phyloP scores from a whole-genome alignment of 2,888 invertebrate genomes.

The Lasioglossum calceatum region DNA sequence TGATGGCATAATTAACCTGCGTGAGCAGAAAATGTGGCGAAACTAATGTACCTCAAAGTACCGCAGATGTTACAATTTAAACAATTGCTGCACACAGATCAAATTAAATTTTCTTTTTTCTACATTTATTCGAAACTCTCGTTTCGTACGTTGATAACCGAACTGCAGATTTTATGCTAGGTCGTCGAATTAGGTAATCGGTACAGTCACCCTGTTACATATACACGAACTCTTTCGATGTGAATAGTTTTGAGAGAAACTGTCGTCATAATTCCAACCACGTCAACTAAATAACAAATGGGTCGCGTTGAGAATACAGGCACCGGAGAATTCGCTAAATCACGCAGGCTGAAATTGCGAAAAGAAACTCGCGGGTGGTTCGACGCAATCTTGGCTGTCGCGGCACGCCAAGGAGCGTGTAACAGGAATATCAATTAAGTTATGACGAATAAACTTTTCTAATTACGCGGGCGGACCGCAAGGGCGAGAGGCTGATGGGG shows the following conservation, averaged over 20 bases:
- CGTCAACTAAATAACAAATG: neutral
- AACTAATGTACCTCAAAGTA: neutral
- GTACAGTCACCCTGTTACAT: too few relatives aligned
- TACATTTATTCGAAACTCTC: neutral
- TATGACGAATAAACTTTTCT: conserved; percentile 69
- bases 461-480: conserved; percentile 60
- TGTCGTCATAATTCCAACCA: neutral
- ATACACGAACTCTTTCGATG: too few relatives aligned
- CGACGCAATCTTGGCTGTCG: neutral
- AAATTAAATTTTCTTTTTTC: too few relatives aligned
- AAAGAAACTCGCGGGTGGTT: neutral
- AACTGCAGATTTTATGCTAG: too few relatives aligned
- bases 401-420: conserved; percentile 15
- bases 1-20: neutral
- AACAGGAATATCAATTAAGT: conserved; percentile 65
- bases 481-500: conserved; percentile 15
- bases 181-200: too few relatives aligned
- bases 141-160: neutral
- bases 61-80: neutral
- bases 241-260: neutral
- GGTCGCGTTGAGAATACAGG: neutral
- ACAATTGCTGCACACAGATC: neutral
- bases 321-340: neutral
- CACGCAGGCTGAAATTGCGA: neutral
- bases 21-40: neutral